Evolutionary conservation across 2,888 invertebrate species (phyloP), one percentile per base, ranked within the genome.

Genomic region (Eupelmus urozonus): DNA sequence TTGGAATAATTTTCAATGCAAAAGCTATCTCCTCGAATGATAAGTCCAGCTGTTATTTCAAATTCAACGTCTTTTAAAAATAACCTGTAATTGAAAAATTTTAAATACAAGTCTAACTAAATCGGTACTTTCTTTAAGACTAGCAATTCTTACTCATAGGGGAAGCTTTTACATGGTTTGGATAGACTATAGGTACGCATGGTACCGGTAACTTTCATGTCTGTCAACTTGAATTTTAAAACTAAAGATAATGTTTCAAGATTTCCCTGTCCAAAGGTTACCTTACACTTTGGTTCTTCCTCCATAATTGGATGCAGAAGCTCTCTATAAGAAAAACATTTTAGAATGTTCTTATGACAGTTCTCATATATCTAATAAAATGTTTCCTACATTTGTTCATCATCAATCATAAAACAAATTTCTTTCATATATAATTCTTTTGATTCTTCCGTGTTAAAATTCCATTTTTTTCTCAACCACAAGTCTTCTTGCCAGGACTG

Each of bases 301-400:
- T 79, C 79, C 79, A 79, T 79, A 18, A 72, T 29, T n/a, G 75
- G 75, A 40, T 75, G 66, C 25, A 76, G 63, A 57, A 79, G 79
- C 49, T 79, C 79, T 79, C 79, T 79, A 71, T 57, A 79, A 76
- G 74, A 78, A 74, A 78, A 78, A 78, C 66, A 74, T 66, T 78
- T 78, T 74, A 78, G 70, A 74, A 70, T 70, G 78, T 70, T 74
- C 74, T 59, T 23, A 67, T 29, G 29, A 60, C 51, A 29, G 42
- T 67, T 71, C 66, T 72, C 65, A 66, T 67, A 55, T 20, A 65
- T 69, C 74, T 70, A 78, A 74, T 78, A 74, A 74, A 66, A 66
- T 71, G 27, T 63, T 18, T 72, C 71, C 59, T 79, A 79, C 76
- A 79, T 79, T 76, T 79, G 79, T 23, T 79, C 76, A 55, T 79